Percentiles rank a stretch among this genome's conserved stretches.
phyloP scores from a whole-genome alignment of 2,888 invertebrate genomes.

The Hypercompe scribonia region DNA sequence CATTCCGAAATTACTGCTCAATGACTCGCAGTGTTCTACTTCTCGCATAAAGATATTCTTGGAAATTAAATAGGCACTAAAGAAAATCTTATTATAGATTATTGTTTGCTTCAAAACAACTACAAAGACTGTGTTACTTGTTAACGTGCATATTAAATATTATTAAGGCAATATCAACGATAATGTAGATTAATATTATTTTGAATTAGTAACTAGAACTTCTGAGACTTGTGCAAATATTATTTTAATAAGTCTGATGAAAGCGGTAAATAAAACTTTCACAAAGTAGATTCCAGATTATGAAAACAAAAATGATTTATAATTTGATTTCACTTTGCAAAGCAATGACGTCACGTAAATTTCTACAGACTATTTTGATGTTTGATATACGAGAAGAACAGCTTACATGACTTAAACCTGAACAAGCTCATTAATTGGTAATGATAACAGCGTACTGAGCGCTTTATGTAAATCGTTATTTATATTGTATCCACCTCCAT shows the following conservation, averaged over 20 bases:
- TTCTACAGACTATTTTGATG: too few species aligned
- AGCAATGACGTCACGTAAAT: neutral
- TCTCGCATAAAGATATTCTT: slow-evolving; percentile 43
- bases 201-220: neutral
- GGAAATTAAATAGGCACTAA: slow-evolving; percentile 46
- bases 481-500: too few species aligned
- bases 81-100: slow-evolving; percentile 26
- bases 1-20: slow-evolving; percentile 69
- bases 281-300: neutral
- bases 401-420: neutral
- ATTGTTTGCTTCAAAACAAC: slow-evolving; percentile 16
- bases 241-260: neutral
- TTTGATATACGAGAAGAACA: neutral
- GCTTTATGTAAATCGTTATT: neutral
- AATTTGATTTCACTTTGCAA: neutral
- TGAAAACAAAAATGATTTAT: neutral
- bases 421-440: neutral
- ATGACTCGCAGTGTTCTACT: slow-evolving; percentile 68
- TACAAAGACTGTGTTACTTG: neutral
- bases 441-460: neutral
- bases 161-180: neutral
- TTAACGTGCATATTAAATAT: neutral
- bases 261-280: neutral
- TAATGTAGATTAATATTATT: neutral
- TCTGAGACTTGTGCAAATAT: neutral